A percentile compares a stretch with the other conserved stretches of the same genome.
phyloP scores from a whole-genome alignment of 2,888 invertebrate genomes.

The Tetragonula carbonaria region DNA sequence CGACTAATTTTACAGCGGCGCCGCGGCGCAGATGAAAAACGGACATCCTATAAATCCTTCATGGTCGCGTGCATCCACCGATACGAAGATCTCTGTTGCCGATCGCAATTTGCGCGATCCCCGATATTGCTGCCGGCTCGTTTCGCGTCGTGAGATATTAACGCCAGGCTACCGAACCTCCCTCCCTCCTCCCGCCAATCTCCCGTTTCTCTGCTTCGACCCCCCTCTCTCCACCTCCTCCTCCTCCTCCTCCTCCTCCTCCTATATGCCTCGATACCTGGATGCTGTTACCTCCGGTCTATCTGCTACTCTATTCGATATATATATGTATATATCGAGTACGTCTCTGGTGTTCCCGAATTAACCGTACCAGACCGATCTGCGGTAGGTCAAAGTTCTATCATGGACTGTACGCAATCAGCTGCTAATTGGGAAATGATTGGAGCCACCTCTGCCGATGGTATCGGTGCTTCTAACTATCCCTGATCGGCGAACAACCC shows the following conservation, averaged over 20 bases:
- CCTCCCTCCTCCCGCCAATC: not conserved
- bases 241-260: not conserved
- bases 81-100: slow-evolving; percentile 65
- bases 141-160: slow-evolving; percentile 70
- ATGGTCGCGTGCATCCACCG: slow-evolving; percentile 27
- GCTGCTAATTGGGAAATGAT: slow-evolving; percentile 82
- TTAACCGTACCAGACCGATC: slow-evolving; percentile 59
- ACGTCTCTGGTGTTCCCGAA: slow-evolving; percentile 52
- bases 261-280: slow-evolving; percentile 18
- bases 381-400: slow-evolving; percentile 64
- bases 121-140: slow-evolving; percentile 67
- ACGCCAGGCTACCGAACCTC: slow-evolving; percentile 53
- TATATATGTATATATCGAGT: slow-evolving; percentile 33
- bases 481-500: slow-evolving; percentile 58
- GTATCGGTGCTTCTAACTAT: slow-evolving; percentile 69
- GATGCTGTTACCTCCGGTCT: slow-evolving; percentile 15
- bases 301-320: slow-evolving; percentile 30
- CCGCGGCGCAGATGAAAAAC: slow-evolving; percentile 53
- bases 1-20: slow-evolving; percentile 51
- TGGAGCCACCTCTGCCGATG: slow-evolving; percentile 75
- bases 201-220: slow-evolving; percentile 14
- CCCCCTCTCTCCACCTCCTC: not conserved
- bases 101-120: slow-evolving; percentile 72
- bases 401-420: slow-evolving; percentile 78
- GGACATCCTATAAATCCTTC: slow-evolving; percentile 51